Base-by-base conservation (phyloP, 2,888 invertebrate genomes). In the Cryptus armator region DNA sequence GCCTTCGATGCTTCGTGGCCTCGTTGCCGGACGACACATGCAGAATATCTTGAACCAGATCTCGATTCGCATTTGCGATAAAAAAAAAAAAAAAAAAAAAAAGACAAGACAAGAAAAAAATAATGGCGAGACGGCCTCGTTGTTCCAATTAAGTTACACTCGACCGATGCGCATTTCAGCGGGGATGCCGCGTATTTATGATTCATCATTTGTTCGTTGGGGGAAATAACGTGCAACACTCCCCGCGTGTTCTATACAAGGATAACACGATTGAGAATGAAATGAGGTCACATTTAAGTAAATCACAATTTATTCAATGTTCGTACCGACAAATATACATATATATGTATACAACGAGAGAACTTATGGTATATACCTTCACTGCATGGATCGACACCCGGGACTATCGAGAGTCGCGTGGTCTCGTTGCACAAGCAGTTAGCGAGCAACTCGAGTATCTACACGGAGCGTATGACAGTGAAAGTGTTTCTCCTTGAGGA, bases 401-500 rank as follows among this genome's bases (percentile, higher is more conserved):
- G 32, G 75, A 44, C 44, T 56, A 37, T 62, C 14, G 24, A 12
- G 46, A 64, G 64, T 56, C 62, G 71, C 43, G 66, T 66, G 64
- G 64, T 75, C 46, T 74, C 53, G 72, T 81, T 83, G 56, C 80
- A 75, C 72, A 82, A 77, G 77, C 67, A 29, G 44, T 68, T 53
- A 53, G 19, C 70, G 16, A 53, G 43, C 43, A 46, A 48, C 16
- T 43, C 37, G 44, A 37, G 43, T 32, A 51, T 46, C 82, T 90
- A 91, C 90, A 88, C 86, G 89, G 51, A 44, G 77, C 81, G 81
- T 89, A 87, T 92, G 93, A 90, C 92, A 92, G 93, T 90, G 93
- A 93, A 93, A 93, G 93, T 92, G 91, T 91, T 88, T 92, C 90
- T 91, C 92, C 93, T 93, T 92, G 93, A 91, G 88, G 86, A 89